Conservation (phyloP, 2,113 vertebrate species). For the Chunga burmeisteri region DNA sequence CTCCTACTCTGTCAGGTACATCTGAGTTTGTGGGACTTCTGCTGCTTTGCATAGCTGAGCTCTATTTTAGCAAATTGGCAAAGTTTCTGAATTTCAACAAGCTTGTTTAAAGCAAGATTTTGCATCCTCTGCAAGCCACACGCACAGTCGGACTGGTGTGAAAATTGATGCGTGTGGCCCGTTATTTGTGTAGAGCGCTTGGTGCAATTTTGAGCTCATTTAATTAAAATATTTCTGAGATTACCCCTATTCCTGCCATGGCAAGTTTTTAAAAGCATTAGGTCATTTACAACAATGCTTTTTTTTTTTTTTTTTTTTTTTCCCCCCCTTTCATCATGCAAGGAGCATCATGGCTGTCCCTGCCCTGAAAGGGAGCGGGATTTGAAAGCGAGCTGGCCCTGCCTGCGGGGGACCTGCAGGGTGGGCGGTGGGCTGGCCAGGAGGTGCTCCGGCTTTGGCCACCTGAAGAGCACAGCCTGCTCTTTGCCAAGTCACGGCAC, state of each 20-base stretch:
- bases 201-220: neutral
- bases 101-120: neutral
- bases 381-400: neutral
- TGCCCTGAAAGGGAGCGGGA: neutral
- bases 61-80: slow-evolving; percentile 23
- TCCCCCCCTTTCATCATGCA: neutral
- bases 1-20: slow-evolving; percentile 55
- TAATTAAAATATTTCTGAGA: neutral
- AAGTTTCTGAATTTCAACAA: neutral
- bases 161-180: neutral
- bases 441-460: neutral
- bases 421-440: neutral
- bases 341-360: neutral
- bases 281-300: neutral
- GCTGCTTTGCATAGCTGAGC: slow-evolving; percentile 12
- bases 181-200: neutral
- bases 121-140: neutral
- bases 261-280: neutral
- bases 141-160: neutral
- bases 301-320: neutral
- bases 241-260: neutral
- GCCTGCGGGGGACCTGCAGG: neutral
- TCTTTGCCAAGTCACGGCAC: neutral
- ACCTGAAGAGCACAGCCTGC: neutral
- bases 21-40: slow-evolving; percentile 23